These are phyloP conservation scores for Trogon melanurus DNA, from an alignment of 2,113 vertebrate genomes.

Conservation along the genomic window DNA sequence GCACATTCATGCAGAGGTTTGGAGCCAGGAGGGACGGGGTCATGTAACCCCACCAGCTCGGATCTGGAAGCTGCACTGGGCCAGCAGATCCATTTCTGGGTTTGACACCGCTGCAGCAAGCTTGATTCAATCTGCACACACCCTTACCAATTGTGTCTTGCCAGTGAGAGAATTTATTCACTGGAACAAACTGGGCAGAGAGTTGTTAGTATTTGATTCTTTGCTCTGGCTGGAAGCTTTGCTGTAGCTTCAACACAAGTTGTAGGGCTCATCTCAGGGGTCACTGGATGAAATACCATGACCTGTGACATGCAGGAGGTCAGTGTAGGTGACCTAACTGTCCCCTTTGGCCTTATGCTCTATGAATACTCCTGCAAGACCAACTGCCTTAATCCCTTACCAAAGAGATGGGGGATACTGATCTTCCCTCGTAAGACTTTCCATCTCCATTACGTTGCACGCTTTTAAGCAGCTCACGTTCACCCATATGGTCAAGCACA, in stretches of 20 bases:
- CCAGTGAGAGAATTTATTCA: not conserved
- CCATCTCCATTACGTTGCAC: slow-evolving; percentile 53
- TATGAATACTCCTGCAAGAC: slow-evolving; percentile 52
- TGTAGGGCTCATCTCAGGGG: not conserved
- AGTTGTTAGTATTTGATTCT: not conserved
- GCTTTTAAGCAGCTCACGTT: slow-evolving; percentile 66
- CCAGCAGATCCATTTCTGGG: not conserved
- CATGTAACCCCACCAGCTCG: not conserved
- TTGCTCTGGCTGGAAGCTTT: not conserved
- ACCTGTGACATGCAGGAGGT: slow-evolving; percentile 17
- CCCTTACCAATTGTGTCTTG: not conserved
- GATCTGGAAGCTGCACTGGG: not conserved
- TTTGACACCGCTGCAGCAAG: not conserved
- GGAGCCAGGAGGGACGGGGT: not conserved
- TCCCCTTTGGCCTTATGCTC: not conserved
- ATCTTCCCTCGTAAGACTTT: slow-evolving; percentile 67
- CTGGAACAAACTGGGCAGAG: not conserved
- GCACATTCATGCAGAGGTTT: not conserved
- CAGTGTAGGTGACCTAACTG: slow-evolving; percentile 24
- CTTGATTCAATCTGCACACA: not conserved
- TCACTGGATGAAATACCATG: not conserved
- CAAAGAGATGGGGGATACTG: slow-evolving; percentile 42
- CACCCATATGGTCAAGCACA: slow-evolving; percentile 63
- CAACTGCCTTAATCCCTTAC: slow-evolving; percentile 69
- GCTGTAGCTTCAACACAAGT: not conserved